phyloP scores from a whole-genome alignment of 2,888 invertebrate species.

The Smittia sp. region DNA sequence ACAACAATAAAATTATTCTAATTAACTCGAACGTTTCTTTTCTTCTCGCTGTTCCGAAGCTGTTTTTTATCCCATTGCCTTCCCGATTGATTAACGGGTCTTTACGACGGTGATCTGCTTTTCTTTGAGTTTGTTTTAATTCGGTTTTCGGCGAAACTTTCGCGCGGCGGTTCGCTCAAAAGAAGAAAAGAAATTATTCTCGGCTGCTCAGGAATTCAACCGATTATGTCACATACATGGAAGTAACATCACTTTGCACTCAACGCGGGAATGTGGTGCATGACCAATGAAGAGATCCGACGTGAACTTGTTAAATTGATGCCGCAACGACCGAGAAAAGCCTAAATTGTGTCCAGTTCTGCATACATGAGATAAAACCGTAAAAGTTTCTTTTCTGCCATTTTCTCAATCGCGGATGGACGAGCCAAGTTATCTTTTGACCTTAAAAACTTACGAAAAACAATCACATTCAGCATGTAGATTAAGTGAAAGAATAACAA shows the following conservation, averaged over 20 bases:
- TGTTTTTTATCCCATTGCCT: not conserved
- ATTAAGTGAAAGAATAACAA: slow-evolving; percentile 13
- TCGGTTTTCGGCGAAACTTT: not conserved
- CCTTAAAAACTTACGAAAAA: slow-evolving; percentile 18
- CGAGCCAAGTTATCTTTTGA: slow-evolving; percentile 8
- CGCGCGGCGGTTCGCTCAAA: not conserved
- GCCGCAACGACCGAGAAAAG: not conserved
- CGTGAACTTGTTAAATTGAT: not conserved
- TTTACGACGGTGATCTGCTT: not conserved
- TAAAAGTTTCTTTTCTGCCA: slow-evolving; percentile 6
- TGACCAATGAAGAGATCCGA: not conserved
- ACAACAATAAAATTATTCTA: slow-evolving; percentile 35
- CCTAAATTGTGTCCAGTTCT: slow-evolving; percentile 10
- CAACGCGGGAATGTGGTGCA: not conserved
- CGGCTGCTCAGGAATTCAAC: no score
- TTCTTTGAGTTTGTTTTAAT: not conserved
- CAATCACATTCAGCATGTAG: slow-evolving; percentile 19
- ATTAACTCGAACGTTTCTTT: slow-evolving; percentile 22
- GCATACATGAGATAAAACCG: not conserved
- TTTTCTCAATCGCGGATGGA: not conserved
- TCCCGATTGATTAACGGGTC: slow-evolving; percentile 25
- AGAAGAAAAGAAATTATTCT: no score
- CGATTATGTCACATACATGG: not conserved
- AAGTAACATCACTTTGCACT: not conserved
- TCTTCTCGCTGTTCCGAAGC: not conserved